phyloP scores from a whole-genome alignment of 2,888 invertebrate genomes.

The Bellardia bayeri region DNA sequence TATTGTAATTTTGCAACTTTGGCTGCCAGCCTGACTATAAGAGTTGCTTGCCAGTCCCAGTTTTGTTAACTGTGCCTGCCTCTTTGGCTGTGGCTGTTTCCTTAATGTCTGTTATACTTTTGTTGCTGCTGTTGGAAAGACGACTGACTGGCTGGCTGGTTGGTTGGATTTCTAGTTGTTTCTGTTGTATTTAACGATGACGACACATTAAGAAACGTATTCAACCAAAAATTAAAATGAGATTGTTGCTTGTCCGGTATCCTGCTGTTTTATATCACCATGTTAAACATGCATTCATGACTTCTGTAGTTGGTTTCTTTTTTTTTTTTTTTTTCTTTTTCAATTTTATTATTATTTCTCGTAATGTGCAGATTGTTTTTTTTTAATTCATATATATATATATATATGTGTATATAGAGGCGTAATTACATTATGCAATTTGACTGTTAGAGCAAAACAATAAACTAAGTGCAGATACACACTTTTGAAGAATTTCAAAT shows the following conservation, averaged over 20 bases:
- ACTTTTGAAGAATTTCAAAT: too few relatives aligned
- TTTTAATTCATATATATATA: too few relatives aligned
- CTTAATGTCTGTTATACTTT: slow-evolving; percentile 59
- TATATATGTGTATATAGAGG: too few relatives aligned
- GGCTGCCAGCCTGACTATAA: slow-evolving; percentile 62
- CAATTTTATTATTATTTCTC: too few relatives aligned
- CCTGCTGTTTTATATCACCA: slow-evolving; percentile 69
- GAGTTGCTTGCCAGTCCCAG: slow-evolving; percentile 39
- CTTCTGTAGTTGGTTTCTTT: slow-evolving; percentile 27
- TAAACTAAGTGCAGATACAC: too few relatives aligned
- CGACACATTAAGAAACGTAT: slow-evolving; percentile 65
- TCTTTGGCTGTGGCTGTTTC: slow-evolving; percentile 60
- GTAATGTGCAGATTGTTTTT: too few relatives aligned
- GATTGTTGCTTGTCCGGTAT: slow-evolving; percentile 72
- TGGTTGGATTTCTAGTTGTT: not conserved
- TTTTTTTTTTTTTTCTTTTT: too few relatives aligned
- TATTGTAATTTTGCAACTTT: slow-evolving; percentile 50
- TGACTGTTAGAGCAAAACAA: too few relatives aligned
- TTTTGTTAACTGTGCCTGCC: slow-evolving; percentile 35
- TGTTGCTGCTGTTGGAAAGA: slow-evolving; percentile 26
- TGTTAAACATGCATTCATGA: slow-evolving; percentile 70
- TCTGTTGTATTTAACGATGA: slow-evolving; percentile 69
- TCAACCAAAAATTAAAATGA: slow-evolving; percentile 66
- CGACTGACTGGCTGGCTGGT: slow-evolving; percentile 16
- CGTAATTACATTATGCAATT: too few relatives aligned